A percentile compares a stretch with the other conserved stretches of the same genome.
Evolutionary conservation across 1,140 invertebrate species (phyloP).

Genomic region (Neuroterus valhalla): DNA sequence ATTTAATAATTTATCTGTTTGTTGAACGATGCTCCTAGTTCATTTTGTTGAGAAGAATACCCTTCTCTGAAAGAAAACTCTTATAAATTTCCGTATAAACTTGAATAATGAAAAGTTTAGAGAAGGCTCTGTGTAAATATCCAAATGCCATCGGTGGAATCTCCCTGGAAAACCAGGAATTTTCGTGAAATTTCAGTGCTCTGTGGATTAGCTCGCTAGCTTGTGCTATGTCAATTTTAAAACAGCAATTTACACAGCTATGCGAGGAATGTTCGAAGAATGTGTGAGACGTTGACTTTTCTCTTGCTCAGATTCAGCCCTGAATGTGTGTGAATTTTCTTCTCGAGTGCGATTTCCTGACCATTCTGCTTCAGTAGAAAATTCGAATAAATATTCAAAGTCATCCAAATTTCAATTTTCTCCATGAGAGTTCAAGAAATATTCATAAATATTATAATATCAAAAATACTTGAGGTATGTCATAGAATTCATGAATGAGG

Average conservation of each 20-base stretch:
- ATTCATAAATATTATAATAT: too few species aligned
- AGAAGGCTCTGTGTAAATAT: slow-evolving; percentile 11
- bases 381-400: neutral
- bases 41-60: neutral
- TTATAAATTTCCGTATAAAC: neutral
- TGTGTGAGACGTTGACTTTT: slow-evolving; percentile 9
- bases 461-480: too few species aligned
- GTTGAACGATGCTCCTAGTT: too few species aligned
- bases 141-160: slow-evolving; percentile 18
- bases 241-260: slow-evolving; percentile 27
- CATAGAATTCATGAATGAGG: too few species aligned
- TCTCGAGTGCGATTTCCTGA: neutral
- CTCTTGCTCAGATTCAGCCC: neutral
- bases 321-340: slow-evolving; percentile 7
- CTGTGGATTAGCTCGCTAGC: slow-evolving; percentile 17
- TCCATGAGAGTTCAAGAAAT: too few species aligned
- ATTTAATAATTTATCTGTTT: too few species aligned
- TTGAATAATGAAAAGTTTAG: neutral
- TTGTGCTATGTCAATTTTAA: slow-evolving; percentile 23
- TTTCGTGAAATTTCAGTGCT: slow-evolving; percentile 19
- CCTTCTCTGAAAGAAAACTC: neutral
- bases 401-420: too few species aligned
- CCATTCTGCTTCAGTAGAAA: neutral
- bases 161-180: slow-evolving; percentile 10
- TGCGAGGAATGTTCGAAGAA: slow-evolving; percentile 10